Percentiles rank a stretch among this genome's conserved stretches.
These are phyloP conservation scores for Grammomys surdaster DNA, from an alignment of 2,113 vertebrate genomes.

Conservation along the genomic window DNA sequence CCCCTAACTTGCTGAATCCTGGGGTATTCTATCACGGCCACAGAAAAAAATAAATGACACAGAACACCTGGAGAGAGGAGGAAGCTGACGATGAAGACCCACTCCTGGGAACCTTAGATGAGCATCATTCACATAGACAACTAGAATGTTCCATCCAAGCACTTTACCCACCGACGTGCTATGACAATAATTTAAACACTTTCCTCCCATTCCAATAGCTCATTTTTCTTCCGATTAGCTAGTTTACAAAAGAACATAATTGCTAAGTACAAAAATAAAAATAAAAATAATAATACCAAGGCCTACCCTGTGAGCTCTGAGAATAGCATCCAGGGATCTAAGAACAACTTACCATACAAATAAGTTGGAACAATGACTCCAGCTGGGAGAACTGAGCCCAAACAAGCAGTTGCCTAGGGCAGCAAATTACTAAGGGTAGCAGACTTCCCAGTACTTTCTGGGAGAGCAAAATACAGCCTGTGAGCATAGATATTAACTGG, in stretches of 20 bases:
- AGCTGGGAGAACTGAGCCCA: not conserved
- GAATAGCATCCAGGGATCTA: constrained; percentile 38
- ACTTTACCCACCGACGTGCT: not conserved
- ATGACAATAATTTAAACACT: not conserved
- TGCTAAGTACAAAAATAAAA: constrained; percentile 53
- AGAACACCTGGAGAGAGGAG: not conserved
- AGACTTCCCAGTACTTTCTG: constrained; percentile 5
- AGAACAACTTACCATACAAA: constrained; percentile 36
- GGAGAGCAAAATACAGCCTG: not conserved
- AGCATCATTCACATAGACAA: not conserved
- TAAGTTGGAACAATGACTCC: constrained; percentile 49
- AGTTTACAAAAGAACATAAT: constrained; percentile 58
- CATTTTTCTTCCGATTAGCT: constrained; percentile 59
- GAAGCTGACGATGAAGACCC: not conserved
- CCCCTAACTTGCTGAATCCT: not conserved
- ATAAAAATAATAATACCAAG: constrained; percentile 15
- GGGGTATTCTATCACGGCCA: too few species aligned
- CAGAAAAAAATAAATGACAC: not conserved
- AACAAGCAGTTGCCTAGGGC: constrained; percentile 27
- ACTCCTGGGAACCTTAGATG: not conserved
- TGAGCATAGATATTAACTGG: not conserved
- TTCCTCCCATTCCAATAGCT: constrained; percentile 6
- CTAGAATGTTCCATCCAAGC: not conserved
- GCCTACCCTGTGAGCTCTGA: constrained; percentile 59
- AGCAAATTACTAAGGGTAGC: not conserved